Evolutionary conservation across 2,113 vertebrate species (phyloP).

Genomic region (Cranoglanis bouderius): DNA sequence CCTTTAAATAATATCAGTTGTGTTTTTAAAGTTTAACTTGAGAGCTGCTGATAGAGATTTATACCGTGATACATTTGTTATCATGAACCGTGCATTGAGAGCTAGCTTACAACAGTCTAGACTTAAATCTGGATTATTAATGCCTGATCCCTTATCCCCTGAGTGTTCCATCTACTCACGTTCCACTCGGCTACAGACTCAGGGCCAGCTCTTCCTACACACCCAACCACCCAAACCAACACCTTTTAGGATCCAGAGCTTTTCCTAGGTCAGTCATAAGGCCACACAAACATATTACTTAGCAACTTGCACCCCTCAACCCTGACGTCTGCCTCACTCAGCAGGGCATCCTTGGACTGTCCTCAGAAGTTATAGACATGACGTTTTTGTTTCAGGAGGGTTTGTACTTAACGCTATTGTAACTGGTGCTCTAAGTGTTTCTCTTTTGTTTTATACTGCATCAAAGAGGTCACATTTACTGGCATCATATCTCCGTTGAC

Average conservation of each 20-base stretch:
- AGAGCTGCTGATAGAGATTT: not conserved
- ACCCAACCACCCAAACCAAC: slow-evolving; percentile 1
- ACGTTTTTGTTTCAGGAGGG: slow-evolving; percentile 33
- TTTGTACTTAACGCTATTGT: slow-evolving; percentile 50
- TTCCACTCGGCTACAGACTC: slow-evolving; percentile 37
- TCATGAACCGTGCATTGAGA: not conserved
- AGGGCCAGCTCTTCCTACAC: slow-evolving; percentile 39
- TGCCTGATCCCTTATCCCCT: slow-evolving; percentile 48
- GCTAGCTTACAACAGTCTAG: slow-evolving; percentile 37
- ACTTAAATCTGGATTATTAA: slow-evolving; percentile 33
- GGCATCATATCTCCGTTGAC: slow-evolving; percentile 83
- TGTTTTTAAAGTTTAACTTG: not conserved
- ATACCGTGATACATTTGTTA: not conserved
- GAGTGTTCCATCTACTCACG: slow-evolving; percentile 38
- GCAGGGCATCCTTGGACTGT: slow-evolving; percentile 60
- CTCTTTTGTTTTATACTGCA: slow-evolving; percentile 40
- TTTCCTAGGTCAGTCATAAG: slow-evolving; percentile 33
- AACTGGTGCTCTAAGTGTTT: slow-evolving; percentile 40
- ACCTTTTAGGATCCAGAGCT: slow-evolving; percentile 2
- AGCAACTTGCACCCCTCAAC: slow-evolving; percentile 46
- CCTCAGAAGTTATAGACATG: slow-evolving; percentile 39
- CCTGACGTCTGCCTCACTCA: slow-evolving; percentile 45
- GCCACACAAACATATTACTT: slow-evolving; percentile 38
- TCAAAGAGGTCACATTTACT: slow-evolving; percentile 43
- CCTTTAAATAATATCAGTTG: slow-evolving; percentile 5